Percentiles rank a stretch among this genome's conserved stretches.
Evolutionary conservation across 1,140 invertebrate genomes (phyloP).

Genomic region (Octopus sinensis): DNA sequence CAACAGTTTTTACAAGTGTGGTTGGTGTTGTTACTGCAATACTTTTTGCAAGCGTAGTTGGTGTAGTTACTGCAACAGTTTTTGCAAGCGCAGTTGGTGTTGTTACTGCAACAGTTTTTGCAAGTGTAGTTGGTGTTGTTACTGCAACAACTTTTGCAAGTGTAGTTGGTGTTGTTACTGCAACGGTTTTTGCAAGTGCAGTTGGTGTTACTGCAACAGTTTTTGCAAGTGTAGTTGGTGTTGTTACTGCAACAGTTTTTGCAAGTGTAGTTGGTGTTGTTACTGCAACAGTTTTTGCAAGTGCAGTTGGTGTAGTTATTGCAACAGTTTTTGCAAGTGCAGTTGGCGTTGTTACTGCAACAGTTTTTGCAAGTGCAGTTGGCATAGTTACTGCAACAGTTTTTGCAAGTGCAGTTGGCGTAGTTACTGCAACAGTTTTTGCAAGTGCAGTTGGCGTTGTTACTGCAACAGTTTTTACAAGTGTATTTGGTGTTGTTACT

Average conservation of each 20-base stretch:
- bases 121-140: not conserved
- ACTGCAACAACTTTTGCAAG: not conserved
- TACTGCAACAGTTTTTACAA: not conserved
- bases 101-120: not conserved
- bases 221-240: not conserved
- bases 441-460: constrained; percentile 5
- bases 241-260: constrained; percentile 9
- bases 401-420: not conserved
- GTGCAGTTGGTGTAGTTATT: constrained; percentile 8
- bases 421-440: not conserved
- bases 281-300: constrained; percentile 11
- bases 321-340: not conserved
- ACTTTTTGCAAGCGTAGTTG: not conserved
- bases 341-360: not conserved
- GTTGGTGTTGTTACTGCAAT: no score
- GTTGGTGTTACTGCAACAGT: constrained; percentile 2
- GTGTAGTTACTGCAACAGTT: not conserved
- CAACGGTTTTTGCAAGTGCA: constrained; percentile 23
- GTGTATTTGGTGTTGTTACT: not conserved
- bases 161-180: constrained; percentile 18
- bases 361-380: not conserved
- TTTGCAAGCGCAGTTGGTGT: not conserved
- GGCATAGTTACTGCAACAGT: not conserved
- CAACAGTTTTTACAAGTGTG: no score
- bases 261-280: constrained; percentile 11